A percentile compares a stretch with the other conserved stretches of the same genome.
Conservation (phyloP, 2,113 vertebrate genomes). For the Pampusana beccarii region DNA sequence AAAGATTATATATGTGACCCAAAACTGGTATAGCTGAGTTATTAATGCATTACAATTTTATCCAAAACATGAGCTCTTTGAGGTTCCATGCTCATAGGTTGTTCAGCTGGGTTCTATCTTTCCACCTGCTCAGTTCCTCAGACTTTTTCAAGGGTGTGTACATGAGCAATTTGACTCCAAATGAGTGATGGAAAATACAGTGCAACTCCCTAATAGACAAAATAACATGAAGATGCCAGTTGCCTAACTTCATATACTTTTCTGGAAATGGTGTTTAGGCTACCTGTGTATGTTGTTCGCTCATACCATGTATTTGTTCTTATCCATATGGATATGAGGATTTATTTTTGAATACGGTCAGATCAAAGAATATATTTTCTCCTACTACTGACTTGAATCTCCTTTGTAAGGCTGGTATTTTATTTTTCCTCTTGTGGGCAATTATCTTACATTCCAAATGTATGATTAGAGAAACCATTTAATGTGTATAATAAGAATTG, state of each 20-base stretch:
- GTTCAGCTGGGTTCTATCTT: background rate
- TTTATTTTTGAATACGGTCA: background rate
- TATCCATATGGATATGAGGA: background rate
- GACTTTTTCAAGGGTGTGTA: background rate
- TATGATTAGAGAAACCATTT: background rate
- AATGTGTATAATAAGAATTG: background rate
- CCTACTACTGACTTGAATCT: background rate
- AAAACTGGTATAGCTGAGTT: background rate
- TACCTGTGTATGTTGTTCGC: background rate
- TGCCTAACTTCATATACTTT: background rate
- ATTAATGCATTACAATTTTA: background rate
- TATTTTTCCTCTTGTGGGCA: background rate
- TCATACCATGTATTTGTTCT: background rate
- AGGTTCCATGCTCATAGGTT: background rate
- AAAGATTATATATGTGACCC: background rate
- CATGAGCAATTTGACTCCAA: background rate
- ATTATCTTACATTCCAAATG: background rate
- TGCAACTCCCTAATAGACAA: background rate
- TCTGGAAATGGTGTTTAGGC: background rate
- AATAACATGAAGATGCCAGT: background rate
- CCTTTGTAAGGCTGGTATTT: no score
- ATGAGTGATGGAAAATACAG: background rate
- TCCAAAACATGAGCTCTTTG: background rate
- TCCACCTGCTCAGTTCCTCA: rapidly evolving
- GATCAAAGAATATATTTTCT: background rate